A percentile compares a stretch with the other conserved stretches of the same genome.
Evolutionary conservation across 2,888 invertebrate species (phyloP).

Genomic region (Orchesella flavescens): DNA sequence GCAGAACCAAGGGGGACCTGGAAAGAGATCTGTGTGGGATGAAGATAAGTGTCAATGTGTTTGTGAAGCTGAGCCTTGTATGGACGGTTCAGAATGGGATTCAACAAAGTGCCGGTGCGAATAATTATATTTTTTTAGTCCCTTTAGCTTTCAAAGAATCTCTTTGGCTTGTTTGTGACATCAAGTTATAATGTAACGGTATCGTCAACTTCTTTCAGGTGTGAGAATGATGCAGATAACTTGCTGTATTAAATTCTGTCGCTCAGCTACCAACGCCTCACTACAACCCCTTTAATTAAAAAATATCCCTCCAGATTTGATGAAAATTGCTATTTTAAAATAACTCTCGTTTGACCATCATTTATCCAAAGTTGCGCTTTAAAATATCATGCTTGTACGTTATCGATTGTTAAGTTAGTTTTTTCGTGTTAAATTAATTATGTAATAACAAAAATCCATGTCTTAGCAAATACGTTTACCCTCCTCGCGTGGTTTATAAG

Average conservation of each 20-base stretch:
- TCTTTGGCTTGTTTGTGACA: not conserved
- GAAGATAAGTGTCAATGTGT: conserved; percentile 55
- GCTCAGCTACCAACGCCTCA: not conserved
- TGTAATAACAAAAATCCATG: no score
- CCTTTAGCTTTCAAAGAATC: no score
- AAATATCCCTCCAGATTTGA: not conserved
- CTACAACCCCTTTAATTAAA: not conserved
- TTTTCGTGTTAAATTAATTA: no score
- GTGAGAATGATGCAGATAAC: not conserved
- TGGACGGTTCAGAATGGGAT: conserved; percentile 38
- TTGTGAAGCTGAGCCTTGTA: conserved; percentile 39
- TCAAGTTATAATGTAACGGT: not conserved
- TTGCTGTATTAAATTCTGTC: no score
- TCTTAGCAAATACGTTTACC: no score
- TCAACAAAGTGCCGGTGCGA: conserved; percentile 49
- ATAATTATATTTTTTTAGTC: not conserved
- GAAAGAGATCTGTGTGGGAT: conserved; percentile 46
- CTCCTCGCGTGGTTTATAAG: no score
- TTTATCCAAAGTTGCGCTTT: no score
- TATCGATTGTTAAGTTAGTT: no score
- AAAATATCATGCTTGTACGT: no score
- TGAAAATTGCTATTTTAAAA: no score
- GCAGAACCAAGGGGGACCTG: not conserved
- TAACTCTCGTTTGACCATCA: no score
- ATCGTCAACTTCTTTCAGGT: not conserved